These are phyloP conservation scores for Serripes groenlandicus DNA, from an alignment of 2,888 invertebrate species.

Conservation along the genomic window DNA sequence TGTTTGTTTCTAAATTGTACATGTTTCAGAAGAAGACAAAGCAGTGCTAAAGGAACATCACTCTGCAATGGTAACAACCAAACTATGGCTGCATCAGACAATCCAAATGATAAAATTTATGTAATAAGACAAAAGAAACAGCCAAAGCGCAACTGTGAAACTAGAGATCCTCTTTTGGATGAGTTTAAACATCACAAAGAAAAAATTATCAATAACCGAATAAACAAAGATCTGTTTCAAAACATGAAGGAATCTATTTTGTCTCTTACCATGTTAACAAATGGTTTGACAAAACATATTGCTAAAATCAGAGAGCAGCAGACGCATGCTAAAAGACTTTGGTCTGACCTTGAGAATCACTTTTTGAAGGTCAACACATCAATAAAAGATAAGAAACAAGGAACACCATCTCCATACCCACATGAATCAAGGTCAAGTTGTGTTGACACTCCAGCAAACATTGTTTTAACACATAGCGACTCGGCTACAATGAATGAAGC, in stretches of 20 bases:
- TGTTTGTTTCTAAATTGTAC: too few relatives aligned
- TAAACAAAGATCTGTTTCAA: not conserved
- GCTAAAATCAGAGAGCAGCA: slow-evolving; percentile 8
- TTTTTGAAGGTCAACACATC: not conserved
- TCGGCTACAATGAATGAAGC: not conserved
- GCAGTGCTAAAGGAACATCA: not conserved
- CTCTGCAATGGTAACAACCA: not conserved
- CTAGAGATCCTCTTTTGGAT: not conserved
- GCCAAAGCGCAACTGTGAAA: not conserved
- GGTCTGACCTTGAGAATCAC: slow-evolving; percentile 3
- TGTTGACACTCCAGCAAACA: not conserved
- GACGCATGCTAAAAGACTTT: not conserved
- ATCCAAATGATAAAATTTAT: not conserved
- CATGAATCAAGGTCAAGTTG: not conserved
- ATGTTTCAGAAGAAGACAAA: not conserved
- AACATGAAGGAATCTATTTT: slow-evolving; percentile 30
- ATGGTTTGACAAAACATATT: slow-evolving; percentile 6
- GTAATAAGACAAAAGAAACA: not conserved
- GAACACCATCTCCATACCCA: not conserved
- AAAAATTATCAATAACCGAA: not conserved
- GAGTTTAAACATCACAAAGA: not conserved
- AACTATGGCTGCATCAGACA: not conserved
- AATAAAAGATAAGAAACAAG: not conserved
- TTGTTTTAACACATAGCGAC: not conserved
- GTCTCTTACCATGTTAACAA: slow-evolving; percentile 1